Percentiles rank a stretch among this genome's conserved stretches.
Evolutionary conservation across 2,797 vertebrate genomes (phyloP).

Genomic region (Ataeniobius toweri): DNA sequence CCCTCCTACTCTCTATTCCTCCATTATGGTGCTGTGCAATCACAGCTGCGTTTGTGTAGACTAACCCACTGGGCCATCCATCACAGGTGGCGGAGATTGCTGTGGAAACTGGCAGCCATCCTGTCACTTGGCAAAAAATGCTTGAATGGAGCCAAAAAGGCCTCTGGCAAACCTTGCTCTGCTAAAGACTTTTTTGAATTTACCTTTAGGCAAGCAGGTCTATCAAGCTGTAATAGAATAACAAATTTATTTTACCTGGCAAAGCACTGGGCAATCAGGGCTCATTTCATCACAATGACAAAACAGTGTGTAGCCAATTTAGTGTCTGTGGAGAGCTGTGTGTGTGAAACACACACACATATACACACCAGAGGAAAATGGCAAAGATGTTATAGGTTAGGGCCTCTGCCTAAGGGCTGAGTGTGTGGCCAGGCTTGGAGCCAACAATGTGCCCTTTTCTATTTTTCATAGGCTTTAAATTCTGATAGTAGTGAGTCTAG

Average conservation of each 20-base stretch:
- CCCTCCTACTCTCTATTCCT: constrained; percentile 46
- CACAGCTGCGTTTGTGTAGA: constrained; percentile 76
- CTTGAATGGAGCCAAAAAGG: constrained; percentile 74
- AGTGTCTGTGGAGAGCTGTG: constrained; percentile 37
- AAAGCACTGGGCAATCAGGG: constrained; percentile 59
- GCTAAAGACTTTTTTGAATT: constrained; percentile 73
- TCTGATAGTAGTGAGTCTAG: constrained; percentile 47
- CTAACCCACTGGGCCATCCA: constrained; percentile 78
- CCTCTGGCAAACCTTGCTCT: constrained; percentile 72
- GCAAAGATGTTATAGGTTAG: constrained; percentile 47
- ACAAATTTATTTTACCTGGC: constrained; percentile 78
- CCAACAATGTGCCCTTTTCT: constrained; percentile 65
- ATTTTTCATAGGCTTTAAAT: constrained; percentile 74
- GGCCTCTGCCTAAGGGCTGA: constrained; percentile 59
- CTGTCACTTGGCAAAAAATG: constrained; percentile 74
- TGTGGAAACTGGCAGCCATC: constrained; percentile 78
- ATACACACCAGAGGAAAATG: constrained; percentile 15
- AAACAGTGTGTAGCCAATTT: constrained; percentile 64
- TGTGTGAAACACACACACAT: constrained; percentile 18
- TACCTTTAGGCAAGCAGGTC: constrained; percentile 63
- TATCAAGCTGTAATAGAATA: constrained; percentile 66
- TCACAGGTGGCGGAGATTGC: constrained; percentile 82
- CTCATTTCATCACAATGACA: constrained; percentile 67
- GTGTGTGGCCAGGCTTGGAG: constrained; percentile 61
- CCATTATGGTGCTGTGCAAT: constrained; percentile 67